Base-by-base conservation (phyloP, 2,797 vertebrate genomes). In the Coilia nasus region DNA sequence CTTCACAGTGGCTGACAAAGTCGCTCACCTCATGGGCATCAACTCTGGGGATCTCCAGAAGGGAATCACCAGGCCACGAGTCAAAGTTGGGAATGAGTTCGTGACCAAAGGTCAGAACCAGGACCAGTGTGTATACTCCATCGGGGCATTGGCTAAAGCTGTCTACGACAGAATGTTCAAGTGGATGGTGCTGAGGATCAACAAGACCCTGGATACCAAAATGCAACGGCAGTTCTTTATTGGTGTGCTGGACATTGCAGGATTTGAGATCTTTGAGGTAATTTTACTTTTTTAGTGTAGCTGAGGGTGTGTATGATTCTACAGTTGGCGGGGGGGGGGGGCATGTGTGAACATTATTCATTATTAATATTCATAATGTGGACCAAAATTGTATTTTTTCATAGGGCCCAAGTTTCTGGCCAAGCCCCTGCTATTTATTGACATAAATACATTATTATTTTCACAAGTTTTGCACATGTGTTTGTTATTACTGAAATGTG, bases 221-320 rank as follows among this genome's bases (percentile, higher is more conserved):
- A 93, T 93, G 93, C 95, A 94, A 88, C 89, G 93, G 0, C 93
- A 94, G 85, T 95, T 93, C 90, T 96, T 96, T 89, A 95, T 93
- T 1, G 93, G 94, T 31, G 94, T 95, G 85, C 91, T 94, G 87
- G 94, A 95, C 87, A 94, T 94, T 0, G 92, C 94, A 0, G 93
- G 94, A 54, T 96, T 96, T 31, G 92, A 96, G 90, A 95, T 95
- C 89, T 96, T 95, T 89, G 93, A 96, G 91, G 94, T 93, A 84
- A 19, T 44, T 78, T 21, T 1, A 44, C 31, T 41, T 78, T 44
- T 78, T 14, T 7, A 10, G 50, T 54, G 50, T 54, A 14, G 7
- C 9, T 54, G 50, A 3, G 50, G 3, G 50, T 54, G 50, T 54
- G 50, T 54, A 7, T 54, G 50, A n/a, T n/a, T n/a, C n/a, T n/a